Conservation (phyloP, 2,888 invertebrate genomes). For the Cantharis lateralis region DNA sequence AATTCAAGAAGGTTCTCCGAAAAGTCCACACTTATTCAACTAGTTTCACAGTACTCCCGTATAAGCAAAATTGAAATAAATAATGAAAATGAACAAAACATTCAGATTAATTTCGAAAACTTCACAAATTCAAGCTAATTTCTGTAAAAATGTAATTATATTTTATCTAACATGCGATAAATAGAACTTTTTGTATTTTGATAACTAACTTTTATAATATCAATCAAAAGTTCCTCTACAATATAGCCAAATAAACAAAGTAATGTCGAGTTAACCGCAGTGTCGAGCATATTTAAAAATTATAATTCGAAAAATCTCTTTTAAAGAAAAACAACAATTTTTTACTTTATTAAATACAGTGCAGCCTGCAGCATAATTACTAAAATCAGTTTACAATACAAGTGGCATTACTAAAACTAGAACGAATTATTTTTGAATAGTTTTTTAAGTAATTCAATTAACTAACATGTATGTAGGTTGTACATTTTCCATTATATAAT, state of each 20-base stretch:
- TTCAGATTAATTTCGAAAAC: neutral
- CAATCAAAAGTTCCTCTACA: too few species aligned
- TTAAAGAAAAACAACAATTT: neutral
- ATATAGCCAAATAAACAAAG: neutral
- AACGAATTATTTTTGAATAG: neutral
- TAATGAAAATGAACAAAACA: neutral
- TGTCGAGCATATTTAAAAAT: neutral
- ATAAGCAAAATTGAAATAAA: conserved; percentile 2
- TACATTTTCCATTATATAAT: too few species aligned
- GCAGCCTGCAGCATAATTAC: neutral
- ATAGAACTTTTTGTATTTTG: neutral
- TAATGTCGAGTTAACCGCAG: neutral
- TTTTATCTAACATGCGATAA: neutral
- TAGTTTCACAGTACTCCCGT: neutral
- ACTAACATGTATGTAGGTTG: too few species aligned
- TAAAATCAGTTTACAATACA: neutral
- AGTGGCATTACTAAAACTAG: neutral
- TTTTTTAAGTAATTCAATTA: neutral
- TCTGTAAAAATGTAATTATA: neutral
- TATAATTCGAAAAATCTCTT: neutral
- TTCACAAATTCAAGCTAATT: neutral
- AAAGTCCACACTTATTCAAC: neutral
- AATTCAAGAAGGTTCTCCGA: conserved; percentile 3
- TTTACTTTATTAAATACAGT: neutral
- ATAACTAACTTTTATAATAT: neutral